These are phyloP conservation scores for Poeciliopsis infans DNA, from an alignment of 2,797 vertebrate species.

Conservation along the genomic window DNA sequence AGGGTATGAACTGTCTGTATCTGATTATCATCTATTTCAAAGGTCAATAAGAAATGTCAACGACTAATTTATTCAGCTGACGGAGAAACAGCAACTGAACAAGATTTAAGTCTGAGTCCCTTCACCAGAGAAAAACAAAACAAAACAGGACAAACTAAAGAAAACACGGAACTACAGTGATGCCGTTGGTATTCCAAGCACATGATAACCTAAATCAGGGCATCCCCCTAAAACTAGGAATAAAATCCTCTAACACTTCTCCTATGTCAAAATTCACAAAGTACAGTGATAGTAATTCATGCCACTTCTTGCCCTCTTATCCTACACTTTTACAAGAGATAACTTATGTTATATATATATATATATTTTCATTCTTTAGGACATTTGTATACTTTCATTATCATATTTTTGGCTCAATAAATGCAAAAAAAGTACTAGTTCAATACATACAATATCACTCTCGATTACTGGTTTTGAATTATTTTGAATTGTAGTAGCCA, in stretches of 20 bases:
- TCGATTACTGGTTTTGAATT: constrained; percentile 53
- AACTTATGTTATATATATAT: background rate
- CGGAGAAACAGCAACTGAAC: constrained; percentile 38
- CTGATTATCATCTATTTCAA: background rate
- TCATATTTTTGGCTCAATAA: constrained; percentile 39
- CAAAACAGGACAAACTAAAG: constrained; percentile 33
- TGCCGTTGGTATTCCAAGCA: constrained; percentile 51
- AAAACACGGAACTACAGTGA: constrained; percentile 49
- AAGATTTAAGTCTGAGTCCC: constrained; percentile 59
- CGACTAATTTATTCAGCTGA: constrained; percentile 22
- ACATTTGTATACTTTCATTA: constrained; percentile 24
- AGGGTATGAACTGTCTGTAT: background rate
- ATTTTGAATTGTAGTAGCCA: constrained; percentile 53
- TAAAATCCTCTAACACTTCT: constrained; percentile 21
- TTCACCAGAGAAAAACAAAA: constrained; percentile 47
- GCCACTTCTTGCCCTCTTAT: constrained; percentile 39
- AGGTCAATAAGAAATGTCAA: background rate
- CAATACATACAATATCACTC: constrained; percentile 53
- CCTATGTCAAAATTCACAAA: constrained; percentile 27
- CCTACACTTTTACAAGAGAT: constrained; percentile 39
- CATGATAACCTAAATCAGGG: constrained; percentile 34
- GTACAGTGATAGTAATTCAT: constrained; percentile 48
- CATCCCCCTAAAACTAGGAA: constrained; percentile 27
- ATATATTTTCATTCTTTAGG: constrained; percentile 12
- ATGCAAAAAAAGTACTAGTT: constrained; percentile 52